Conservation (phyloP, 2,113 vertebrate species). For the Oncorhynchus gorbuscha region DNA sequence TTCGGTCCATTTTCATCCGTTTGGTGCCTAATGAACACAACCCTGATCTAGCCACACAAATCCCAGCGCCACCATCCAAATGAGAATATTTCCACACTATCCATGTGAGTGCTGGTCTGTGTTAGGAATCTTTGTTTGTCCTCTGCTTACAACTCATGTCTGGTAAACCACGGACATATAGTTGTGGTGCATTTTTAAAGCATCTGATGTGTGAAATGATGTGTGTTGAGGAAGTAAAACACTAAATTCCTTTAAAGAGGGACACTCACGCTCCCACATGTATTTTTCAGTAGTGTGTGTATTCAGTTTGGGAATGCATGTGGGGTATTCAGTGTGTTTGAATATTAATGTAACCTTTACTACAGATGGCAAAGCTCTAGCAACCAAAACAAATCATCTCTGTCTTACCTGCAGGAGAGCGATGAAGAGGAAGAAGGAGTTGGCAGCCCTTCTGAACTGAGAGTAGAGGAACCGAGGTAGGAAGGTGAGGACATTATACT, state of each 20-base stretch:
- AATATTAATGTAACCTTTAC: background rate
- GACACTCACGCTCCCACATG: no score
- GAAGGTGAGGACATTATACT: slow-evolving; percentile 98
- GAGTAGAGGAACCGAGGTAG: slow-evolving; percentile 98
- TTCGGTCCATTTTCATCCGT: no score
- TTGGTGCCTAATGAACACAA: no score
- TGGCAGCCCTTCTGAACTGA: slow-evolving; percentile 98
- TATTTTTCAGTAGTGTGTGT: no score
- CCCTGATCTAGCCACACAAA: background rate
- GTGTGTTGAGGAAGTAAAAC: background rate
- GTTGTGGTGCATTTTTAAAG: background rate
- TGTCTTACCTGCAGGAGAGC: slow-evolving; percentile 93
- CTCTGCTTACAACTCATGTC: no score
- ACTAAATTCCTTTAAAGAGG: background rate
- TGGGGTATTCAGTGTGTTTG: background rate
- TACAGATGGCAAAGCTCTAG: background rate
- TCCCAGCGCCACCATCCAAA: background rate
- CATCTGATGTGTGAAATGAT: background rate
- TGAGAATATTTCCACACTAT: background rate
- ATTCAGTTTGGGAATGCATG: no score
- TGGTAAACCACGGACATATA: background rate
- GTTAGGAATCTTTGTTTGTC: background rate
- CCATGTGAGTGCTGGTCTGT: background rate
- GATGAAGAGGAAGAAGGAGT: slow-evolving; percentile 98
- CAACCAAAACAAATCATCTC: background rate